Percentiles rank a stretch among this genome's conserved stretches.
These are phyloP conservation scores for Rhinichthys klamathensis DNA, from an alignment of 2,113 vertebrate species.

Conservation along the genomic window DNA sequence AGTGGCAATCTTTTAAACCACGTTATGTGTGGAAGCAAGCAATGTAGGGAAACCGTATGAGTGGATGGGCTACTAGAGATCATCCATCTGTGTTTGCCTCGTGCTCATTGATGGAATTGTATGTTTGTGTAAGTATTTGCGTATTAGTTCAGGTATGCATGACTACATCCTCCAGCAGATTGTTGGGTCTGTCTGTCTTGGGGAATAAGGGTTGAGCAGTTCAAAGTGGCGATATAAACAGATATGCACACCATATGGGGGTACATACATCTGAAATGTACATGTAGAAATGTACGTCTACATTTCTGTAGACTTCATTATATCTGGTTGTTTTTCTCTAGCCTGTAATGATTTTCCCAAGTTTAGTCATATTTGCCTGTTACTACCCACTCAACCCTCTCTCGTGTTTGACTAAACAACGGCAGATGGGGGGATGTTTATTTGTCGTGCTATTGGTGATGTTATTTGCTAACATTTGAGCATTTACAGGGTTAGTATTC, in stretches of 20 bases:
- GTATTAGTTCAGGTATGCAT: conserved; percentile 5
- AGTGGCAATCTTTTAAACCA: conserved; percentile 2
- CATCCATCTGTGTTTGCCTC: background rate
- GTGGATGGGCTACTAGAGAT: background rate
- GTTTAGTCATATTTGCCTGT: background rate
- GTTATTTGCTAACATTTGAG: background rate
- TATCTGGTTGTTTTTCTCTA: background rate
- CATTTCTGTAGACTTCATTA: background rate
- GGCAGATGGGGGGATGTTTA: background rate
- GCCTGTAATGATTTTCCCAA: background rate
- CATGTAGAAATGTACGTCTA: too few relatives aligned
- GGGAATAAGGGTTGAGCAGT: background rate
- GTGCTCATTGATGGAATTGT: background rate
- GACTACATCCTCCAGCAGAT: background rate
- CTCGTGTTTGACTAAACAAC: background rate
- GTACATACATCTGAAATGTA: background rate
- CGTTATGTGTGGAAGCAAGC: background rate
- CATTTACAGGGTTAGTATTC: background rate
- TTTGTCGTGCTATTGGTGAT: background rate
- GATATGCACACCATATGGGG: background rate
- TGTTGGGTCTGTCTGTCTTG: background rate
- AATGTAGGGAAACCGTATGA: background rate
- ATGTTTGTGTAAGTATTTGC: background rate
- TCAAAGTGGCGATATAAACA: background rate
- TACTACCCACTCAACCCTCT: background rate